phyloP scores from a whole-genome alignment of 2,113 vertebrate genomes.

The Lagenorhynchus albirostris region DNA sequence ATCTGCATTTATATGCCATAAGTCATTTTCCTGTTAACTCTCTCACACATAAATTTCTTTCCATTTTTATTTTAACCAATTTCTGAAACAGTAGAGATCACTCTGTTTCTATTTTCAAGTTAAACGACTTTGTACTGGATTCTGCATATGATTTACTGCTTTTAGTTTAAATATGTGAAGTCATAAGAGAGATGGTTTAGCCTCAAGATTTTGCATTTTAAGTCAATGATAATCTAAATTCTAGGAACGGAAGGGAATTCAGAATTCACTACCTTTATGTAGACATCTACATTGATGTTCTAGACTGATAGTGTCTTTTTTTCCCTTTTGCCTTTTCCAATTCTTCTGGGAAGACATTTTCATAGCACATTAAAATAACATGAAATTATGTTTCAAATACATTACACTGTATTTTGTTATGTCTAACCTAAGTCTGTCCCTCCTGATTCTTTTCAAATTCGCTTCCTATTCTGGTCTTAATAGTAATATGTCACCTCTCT shows the following conservation, averaged over 20 bases:
- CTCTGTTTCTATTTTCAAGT: conserved; percentile 7
- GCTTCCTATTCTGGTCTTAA: background rate
- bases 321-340: background rate
- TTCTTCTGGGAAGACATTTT: conserved; percentile 15
- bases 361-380: conserved; percentile 6
- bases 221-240: conserved; percentile 12
- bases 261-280: conserved; percentile 15
- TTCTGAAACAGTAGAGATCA: conserved; percentile 22
- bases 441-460: background rate
- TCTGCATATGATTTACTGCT: conserved; percentile 30
- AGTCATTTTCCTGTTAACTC: background rate
- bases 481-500: background rate
- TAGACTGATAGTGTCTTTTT: background rate
- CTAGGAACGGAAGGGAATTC: background rate
- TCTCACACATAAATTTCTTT: conserved; percentile 26
- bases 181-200: conserved; percentile 31
- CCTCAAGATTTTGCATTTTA: conserved; percentile 21
- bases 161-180: conserved; percentile 31
- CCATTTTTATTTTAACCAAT: conserved; percentile 24
- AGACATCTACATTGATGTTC: conserved; percentile 21
- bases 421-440: background rate
- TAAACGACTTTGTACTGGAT: conserved; percentile 42
- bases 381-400: background rate
- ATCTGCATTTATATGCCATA: background rate
- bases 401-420: background rate